Percentiles rank a stretch among this genome's conserved stretches.
Evolutionary conservation across 2,888 invertebrate genomes (phyloP).

Genomic region (Orthosia gracilis): DNA sequence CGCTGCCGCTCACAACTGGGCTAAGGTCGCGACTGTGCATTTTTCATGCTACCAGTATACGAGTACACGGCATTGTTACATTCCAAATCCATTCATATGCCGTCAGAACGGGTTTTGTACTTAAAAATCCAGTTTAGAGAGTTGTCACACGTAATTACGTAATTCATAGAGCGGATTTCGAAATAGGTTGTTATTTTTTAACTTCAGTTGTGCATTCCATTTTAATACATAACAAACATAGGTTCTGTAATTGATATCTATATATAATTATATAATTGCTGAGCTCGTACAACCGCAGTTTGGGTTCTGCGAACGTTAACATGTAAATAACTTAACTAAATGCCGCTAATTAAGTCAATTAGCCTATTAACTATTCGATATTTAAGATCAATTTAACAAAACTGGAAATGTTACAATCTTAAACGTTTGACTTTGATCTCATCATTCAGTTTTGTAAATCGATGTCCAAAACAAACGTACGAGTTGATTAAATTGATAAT

Average conservation of each 20-base stretch:
- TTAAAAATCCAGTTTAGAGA: conserved; percentile 66
- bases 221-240: conserved; percentile 10
- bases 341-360: conserved; percentile 18
- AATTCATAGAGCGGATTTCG: conserved; percentile 40
- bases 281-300: conserved; percentile 3
- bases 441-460: conserved; percentile 30
- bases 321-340: conserved; percentile 27
- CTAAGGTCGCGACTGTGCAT: conserved; percentile 86
- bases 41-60: conserved; percentile 78
- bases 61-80: conserved; percentile 66
- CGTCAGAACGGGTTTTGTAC: conserved; percentile 63
- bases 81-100: conserved; percentile 66
- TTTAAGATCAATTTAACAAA: conserved; percentile 5
- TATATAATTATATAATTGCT: conserved; percentile 2
- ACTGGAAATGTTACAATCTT: conserved; percentile 18
- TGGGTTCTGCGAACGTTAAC: conserved; percentile 20
- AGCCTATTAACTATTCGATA: not conserved
- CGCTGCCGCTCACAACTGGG: conserved; percentile 79
- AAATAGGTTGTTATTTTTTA: conserved; percentile 35
- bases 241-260: conserved; percentile 10
- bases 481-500: conserved; percentile 8
- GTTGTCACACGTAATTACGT: conserved; percentile 54
- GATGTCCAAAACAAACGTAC: not conserved
- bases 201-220: conserved; percentile 24
- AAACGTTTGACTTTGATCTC: conserved; percentile 9